Base-by-base conservation (phyloP, 53 echinoderm and acorn worm species). In the Stichopus horrens region DNA sequence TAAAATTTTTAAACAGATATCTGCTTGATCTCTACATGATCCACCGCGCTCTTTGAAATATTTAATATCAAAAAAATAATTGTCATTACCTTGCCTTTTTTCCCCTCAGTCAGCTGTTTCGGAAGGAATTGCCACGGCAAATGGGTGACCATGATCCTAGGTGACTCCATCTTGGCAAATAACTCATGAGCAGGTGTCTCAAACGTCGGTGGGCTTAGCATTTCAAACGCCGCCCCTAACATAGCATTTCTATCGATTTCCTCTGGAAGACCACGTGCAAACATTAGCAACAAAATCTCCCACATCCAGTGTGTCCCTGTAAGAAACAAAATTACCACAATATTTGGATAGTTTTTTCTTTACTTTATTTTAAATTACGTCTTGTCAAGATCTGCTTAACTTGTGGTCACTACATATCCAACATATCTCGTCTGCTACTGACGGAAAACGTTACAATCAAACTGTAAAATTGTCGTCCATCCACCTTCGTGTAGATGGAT, bases 301-400 rank as follows among this genome's bases (percentile, higher is more conserved):
- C 60, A 85, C 67, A 85, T 85, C 85, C 85, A 85, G 21, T 85
- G 85, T 5, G 85, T 85, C 23, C 85, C 85, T 85, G 37, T 37
- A 37, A 37, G 37, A 37, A n/a, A n/a, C n/a, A n/a, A n/a, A n/a
- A n/a, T n/a, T n/a, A n/a, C n/a, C n/a, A n/a, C n/a, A n/a, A 37
- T 37, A 37, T 1, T 37, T 37, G 37, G 1, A 37, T 37, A 37
- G 37, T 2, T 2, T 37, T 37, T 37, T 1, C 37, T 37, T 37
- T 37, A 37, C 37, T 37, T 37, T 37, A 37, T 37, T 37, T 37
- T 37, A 37, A 37, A 37, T 37, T 37, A 37, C 37, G 0, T 2
- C 37, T 37, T 37, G 37, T 37, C 37, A 37, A 37, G 37, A 37
- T 37, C 37, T 37, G 37, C 2, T 37, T 37, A 37, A 37, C 37